These are phyloP conservation scores for Salvelinus alpinus DNA, from an alignment of 2,113 vertebrate species.

Conservation along the genomic window DNA sequence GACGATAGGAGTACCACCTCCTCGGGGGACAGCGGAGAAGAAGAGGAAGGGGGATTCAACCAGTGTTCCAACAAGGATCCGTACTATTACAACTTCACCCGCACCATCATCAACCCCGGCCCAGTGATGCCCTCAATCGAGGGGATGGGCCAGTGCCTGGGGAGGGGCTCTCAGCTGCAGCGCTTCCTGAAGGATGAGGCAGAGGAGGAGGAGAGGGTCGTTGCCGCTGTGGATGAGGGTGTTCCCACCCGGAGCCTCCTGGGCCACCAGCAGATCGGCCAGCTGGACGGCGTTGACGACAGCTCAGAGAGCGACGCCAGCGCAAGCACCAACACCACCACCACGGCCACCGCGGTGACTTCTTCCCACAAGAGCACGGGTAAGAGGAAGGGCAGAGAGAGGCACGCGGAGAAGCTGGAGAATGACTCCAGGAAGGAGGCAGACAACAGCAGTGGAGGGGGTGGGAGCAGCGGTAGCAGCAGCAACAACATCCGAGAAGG, in stretches of 20 bases:
- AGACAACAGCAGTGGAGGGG: constrained; percentile 49
- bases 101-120: constrained; percentile 85
- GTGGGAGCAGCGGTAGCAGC: constrained; percentile 33
- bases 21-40: constrained; percentile 78
- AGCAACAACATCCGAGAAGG: constrained; percentile 64
- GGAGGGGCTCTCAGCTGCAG: constrained; percentile 79
- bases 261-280: constrained; percentile 87
- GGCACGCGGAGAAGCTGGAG: constrained; percentile 83
- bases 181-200: constrained; percentile 91
- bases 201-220: constrained; percentile 58
- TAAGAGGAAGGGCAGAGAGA: constrained; percentile 87
- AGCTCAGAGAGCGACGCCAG: constrained; percentile 94
- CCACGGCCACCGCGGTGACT: constrained; percentile 59
- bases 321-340: constrained; percentile 78
- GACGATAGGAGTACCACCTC: constrained; percentile 91
- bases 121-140: constrained; percentile 76
- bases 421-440: constrained; percentile 69
- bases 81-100: constrained; percentile 94
- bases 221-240: constrained; percentile 57
- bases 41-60: constrained; percentile 69
- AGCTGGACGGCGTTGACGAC: constrained; percentile 93
- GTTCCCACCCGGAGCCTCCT: constrained; percentile 51
- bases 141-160: constrained; percentile 80
- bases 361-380: constrained; percentile 76
- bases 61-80: constrained; percentile 78